phyloP scores from a whole-genome alignment of 2,888 invertebrate species.

The Punctoribates punctum region DNA sequence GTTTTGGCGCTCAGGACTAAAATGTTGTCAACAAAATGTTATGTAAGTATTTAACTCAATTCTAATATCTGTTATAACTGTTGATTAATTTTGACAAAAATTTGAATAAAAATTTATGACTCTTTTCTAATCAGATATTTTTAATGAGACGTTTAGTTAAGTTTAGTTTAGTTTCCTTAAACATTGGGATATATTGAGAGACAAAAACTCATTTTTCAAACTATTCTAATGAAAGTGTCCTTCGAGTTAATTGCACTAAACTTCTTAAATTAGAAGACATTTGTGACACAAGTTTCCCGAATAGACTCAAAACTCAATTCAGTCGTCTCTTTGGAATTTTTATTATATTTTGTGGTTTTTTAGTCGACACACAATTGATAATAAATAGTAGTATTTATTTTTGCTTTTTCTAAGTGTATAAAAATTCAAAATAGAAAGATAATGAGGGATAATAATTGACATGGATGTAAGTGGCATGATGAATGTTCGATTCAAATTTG shows the following conservation, averaged over 20 bases:
- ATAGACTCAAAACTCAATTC: too few relatives aligned
- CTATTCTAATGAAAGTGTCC: constrained; percentile 17
- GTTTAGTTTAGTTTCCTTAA: neutral
- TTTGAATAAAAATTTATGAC: neutral
- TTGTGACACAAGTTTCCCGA: neutral
- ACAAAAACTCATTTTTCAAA: neutral
- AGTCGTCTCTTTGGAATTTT: too few relatives aligned
- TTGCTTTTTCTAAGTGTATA: neutral
- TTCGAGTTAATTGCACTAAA: constrained; percentile 4
- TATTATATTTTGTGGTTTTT: neutral
- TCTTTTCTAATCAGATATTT: neutral
- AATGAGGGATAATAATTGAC: too few relatives aligned
- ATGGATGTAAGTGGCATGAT: too few relatives aligned
- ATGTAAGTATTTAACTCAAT: neutral
- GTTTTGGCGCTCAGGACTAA: neutral
- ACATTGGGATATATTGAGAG: neutral
- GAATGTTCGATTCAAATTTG: too few relatives aligned
- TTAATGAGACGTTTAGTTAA: neutral
- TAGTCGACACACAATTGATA: neutral
- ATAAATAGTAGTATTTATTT: too few relatives aligned
- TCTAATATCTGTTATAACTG: neutral
- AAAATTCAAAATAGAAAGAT: too few relatives aligned
- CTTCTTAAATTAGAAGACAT: neutral
- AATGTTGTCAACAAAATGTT: constrained; percentile 29
- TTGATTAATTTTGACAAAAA: neutral